phyloP scores from a whole-genome alignment of 2,113 vertebrate genomes.

The Phyllostomus hastatus region DNA sequence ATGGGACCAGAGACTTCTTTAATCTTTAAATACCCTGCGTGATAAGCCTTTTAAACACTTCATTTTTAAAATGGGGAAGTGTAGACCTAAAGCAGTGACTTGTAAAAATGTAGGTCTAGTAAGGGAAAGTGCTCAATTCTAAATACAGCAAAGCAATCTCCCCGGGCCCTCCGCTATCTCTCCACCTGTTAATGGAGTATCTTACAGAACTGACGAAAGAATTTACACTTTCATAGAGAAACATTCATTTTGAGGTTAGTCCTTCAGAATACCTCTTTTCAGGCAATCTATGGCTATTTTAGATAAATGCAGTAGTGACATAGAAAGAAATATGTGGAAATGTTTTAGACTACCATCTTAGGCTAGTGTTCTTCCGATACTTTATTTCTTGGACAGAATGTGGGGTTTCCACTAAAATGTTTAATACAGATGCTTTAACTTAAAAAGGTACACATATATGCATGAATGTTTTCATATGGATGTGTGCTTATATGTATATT shows the following conservation, averaged over 20 bases:
- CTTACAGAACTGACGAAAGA: background rate
- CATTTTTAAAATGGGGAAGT: constrained; percentile 29
- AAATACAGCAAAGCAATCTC: background rate
- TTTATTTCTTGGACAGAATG: background rate
- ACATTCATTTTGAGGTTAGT: background rate
- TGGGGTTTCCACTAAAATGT: background rate
- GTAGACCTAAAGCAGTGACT: background rate
- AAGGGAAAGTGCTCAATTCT: background rate
- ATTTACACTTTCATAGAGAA: background rate
- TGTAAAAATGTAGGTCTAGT: constrained; percentile 28
- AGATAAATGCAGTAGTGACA: background rate
- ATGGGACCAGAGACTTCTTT: background rate
- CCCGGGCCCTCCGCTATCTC: background rate
- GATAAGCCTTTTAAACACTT: constrained; percentile 4
- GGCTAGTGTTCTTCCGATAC: background rate
- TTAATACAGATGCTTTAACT: background rate
- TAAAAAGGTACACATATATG: background rate
- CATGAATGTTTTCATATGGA: background rate
- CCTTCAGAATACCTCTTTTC: background rate
- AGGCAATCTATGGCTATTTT: background rate
- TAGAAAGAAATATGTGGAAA: background rate
- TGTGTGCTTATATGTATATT: background rate
- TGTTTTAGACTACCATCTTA: background rate
- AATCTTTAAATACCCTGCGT: background rate
- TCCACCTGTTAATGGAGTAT: background rate